A percentile compares a stretch with the other conserved stretches of the same genome.
Conservation (phyloP, 92 coral and sea anemone genomes). For the Porites cylindrica region DNA sequence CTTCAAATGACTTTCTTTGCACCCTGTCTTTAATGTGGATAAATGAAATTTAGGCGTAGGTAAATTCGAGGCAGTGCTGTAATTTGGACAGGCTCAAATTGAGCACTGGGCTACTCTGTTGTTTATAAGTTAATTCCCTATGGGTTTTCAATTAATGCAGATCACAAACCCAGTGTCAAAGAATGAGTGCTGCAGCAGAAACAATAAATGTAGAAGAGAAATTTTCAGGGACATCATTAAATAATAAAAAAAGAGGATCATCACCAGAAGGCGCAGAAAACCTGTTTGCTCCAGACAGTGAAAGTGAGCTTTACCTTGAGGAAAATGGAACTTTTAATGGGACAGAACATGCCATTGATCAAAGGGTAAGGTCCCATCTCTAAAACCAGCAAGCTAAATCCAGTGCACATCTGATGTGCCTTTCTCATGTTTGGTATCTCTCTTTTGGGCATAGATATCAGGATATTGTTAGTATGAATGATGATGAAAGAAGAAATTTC, state of each 20-base stretch:
- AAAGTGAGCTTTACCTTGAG: conserved; percentile 63
- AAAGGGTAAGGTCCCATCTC: conserved; percentile 49
- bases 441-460: no score
- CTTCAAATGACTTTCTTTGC: no score
- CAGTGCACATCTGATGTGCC: no score
- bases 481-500: no score
- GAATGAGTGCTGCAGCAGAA: conserved; percentile 93
- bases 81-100: no score
- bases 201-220: conserved; percentile 82
- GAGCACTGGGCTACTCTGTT: no score
- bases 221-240: conserved; percentile 57
- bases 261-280: conserved; percentile 70
- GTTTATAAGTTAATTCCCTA: neutral
- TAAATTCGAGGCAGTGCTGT: no score
- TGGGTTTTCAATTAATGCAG: neutral
- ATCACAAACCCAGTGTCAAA: neutral
- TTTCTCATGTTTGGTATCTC: no score
- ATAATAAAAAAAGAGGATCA: conserved; percentile 47
- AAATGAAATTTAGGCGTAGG: no score
- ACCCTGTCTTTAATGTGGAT: no score
- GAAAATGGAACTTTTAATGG: conserved; percentile 66
- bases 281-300: conserved; percentile 94
- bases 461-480: no score
- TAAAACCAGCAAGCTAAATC: neutral
- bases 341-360: conserved; percentile 62